Evolutionary conservation across 2,888 invertebrate species (phyloP).

Genomic region (Frankliniella fusca): DNA sequence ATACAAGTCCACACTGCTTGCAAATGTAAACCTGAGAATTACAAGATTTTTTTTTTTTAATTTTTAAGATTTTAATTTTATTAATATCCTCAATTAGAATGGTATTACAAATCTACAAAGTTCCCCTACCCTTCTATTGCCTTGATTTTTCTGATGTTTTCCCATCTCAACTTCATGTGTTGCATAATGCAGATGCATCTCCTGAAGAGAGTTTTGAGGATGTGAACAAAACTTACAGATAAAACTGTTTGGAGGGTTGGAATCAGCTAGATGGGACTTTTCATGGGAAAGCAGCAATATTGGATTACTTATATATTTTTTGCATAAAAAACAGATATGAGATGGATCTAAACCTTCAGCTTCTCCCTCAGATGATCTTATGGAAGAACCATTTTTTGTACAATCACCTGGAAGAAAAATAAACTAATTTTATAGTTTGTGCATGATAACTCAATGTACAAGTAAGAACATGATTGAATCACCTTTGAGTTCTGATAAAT

Average conservation of each 20-base stretch:
- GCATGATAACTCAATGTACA: neutral
- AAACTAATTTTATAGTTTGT: neutral
- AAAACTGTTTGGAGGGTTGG: neutral
- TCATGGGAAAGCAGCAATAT: conserved; percentile 16
- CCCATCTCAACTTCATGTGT: neutral
- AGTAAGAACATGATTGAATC: neutral
- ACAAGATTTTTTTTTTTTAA: neutral
- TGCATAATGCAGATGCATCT: neutral
- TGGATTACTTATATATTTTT: neutral
- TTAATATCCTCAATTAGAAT: neutral
- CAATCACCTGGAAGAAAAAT: neutral
- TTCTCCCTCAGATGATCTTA: neutral
- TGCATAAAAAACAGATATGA: neutral
- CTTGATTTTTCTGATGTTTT: neutral
- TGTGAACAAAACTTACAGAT: conserved; percentile 1
- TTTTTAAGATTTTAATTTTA: neutral
- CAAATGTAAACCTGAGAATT: neutral
- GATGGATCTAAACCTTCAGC: neutral
- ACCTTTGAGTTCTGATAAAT: neutral
- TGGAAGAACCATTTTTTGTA: too few relatives aligned
- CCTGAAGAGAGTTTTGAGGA: neutral
- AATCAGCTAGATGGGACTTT: neutral
- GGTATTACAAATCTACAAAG: neutral
- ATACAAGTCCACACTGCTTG: neutral
- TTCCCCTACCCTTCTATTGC: neutral